Evolutionary conservation across 2,797 vertebrate species (phyloP), one percentile per base, ranked within the genome.

Genomic region (Macroramphosus scolopax): DNA sequence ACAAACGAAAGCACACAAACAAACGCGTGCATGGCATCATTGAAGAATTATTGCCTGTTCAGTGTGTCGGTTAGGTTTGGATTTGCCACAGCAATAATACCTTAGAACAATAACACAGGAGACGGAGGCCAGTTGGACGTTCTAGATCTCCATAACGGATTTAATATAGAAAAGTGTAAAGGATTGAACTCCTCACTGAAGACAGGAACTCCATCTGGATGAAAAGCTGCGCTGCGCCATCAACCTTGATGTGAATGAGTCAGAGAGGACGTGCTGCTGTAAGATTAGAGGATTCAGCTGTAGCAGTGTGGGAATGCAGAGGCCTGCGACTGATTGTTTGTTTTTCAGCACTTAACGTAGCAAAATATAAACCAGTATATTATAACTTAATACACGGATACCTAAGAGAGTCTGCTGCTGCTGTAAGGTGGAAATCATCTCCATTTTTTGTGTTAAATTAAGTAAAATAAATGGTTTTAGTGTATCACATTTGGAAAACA

Each of bases 1-100:
- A 52, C 48, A 63, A 40, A 79, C 72, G 45, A 66, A 74, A 70
- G 72, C 22, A 16, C 15, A 53, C 52, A 54, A 14, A 26, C 59
- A 74, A 44, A 36, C 55, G 29, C 25, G 8, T 25, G 22, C 26
- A 64, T 37, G 1, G 36, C 38, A 34, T 24, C 16, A 42, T 56
- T 12, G 25, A 31, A 57, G 31, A 32, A 32, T 41, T 47, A 54
- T 45, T 22, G 29, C 56, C 61, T 56, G 66, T 53, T 75, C 53
- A 24, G 46, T 58, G 52, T 44, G 44, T 59, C 18, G 8, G 42
- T 44, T 62, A 24, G 1, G 51, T 17, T 49, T 45, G 54, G 72
- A 60, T 78, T 71, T 78, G 78, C 72, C 71, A 75, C 83, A 89
- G 88, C 89, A 89, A 90, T 90, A 92, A 91, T 70, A 75, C 69